Conservation (phyloP, 2,113 vertebrate species). For the Anser brachyrhynchus region DNA sequence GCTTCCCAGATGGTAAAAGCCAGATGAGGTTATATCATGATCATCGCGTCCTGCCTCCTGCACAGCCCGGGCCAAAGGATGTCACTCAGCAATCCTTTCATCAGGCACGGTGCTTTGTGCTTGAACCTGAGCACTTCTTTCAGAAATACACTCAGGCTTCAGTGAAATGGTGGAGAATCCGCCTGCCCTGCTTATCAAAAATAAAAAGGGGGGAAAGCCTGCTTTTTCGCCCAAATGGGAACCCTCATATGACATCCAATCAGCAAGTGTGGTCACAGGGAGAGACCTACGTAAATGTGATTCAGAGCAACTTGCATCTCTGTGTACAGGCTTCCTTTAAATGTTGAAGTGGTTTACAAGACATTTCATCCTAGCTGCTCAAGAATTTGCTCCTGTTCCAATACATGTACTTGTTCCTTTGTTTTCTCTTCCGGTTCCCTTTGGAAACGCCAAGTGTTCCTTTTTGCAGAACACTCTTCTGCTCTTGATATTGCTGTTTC, state of each 20-base stretch:
- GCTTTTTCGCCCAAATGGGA: neutral
- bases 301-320: neutral
- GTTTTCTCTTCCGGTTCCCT: neutral
- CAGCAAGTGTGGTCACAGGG: neutral
- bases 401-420: neutral
- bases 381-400: neutral
- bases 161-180: neutral
- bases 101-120: neutral
- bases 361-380: neutral
- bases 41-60: neutral
- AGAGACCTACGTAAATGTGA: fast-evolving
- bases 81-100: neutral
- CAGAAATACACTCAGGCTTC: neutral
- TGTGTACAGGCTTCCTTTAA: neutral
- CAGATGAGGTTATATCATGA: slow-evolving; percentile 8
- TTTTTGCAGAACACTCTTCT: neutral
- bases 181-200: neutral
- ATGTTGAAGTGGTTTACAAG: neutral
- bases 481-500: neutral
- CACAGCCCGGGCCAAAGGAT: neutral
- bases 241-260: neutral
- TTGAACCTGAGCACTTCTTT: neutral
- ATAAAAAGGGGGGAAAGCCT: neutral
- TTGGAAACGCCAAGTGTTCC: neutral
- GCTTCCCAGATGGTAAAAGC: slow-evolving; percentile 6